Percentiles rank a stretch among this genome's conserved stretches.
phyloP scores from a whole-genome alignment of 2,797 vertebrate species.

The Mallotus villosus region DNA sequence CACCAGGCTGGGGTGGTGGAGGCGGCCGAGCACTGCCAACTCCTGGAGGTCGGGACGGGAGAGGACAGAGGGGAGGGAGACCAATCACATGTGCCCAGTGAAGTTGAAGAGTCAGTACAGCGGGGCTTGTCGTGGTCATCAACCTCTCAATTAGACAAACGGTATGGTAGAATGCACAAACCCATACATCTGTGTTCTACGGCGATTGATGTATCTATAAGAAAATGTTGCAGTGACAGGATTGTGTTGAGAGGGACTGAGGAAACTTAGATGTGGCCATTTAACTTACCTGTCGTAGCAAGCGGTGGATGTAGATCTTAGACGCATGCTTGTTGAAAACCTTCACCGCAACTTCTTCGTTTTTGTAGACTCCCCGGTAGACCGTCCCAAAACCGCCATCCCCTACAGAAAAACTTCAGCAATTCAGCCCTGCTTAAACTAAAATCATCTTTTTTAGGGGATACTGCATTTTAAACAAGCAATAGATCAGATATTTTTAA shows the following conservation, averaged over 20 bases:
- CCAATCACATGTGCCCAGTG: neutral
- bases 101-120: neutral
- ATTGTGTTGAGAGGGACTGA: neutral
- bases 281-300: slow-evolving; percentile 87
- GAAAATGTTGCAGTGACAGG: neutral
- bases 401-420: slow-evolving; percentile 65
- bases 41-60: slow-evolving; percentile 76
- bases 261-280: neutral
- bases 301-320: slow-evolving; percentile 78
- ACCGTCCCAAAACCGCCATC: slow-evolving; percentile 96
- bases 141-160: neutral
- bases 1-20: slow-evolving; percentile 92
- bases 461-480: too few relatives aligned
- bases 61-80: neutral
- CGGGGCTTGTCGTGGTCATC: neutral
- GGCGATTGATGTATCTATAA: neutral
- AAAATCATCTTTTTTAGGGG: too few relatives aligned
- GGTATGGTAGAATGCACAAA: neutral
- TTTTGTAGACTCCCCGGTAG: slow-evolving; percentile 87
- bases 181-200: neutral
- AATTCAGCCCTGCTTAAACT: too few relatives aligned
- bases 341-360: slow-evolving; percentile 96
- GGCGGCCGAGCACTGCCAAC: slow-evolving; percentile 87
- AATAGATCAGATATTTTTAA: too few relatives aligned
- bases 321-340: slow-evolving; percentile 96